Base-by-base conservation (phyloP, 30 jellyfish, hydroid and myxozoan genomes). In the Pseudorhiza aurosa region DNA sequence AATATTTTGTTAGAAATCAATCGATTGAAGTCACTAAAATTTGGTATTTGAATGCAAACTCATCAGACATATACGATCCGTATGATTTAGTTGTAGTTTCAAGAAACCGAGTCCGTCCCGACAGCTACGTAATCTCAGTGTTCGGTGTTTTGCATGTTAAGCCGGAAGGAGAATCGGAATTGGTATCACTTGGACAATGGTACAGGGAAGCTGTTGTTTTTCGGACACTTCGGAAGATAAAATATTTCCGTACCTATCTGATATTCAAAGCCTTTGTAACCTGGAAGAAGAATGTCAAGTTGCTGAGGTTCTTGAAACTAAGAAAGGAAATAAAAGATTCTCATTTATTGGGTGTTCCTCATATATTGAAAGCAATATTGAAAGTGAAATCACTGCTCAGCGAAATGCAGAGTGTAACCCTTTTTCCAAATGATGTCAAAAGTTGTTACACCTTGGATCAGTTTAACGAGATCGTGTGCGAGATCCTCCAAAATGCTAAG, bases 101-200 rank as follows among this genome's bases (percentile, higher is more conserved):
- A 33, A 83, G 81, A 58, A 67, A 68, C 79, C 51, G 72, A 58
- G 75, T 83, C 22, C 25, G 51, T n/a, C 75, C 81, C 4, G 97
- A 90, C 35, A 93, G 83, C 51, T 91, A 53, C 56, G 91, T 90
- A 0, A 90, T 90, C 32, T 90, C 97, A 1, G 83, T 83, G 2
- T 90, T 90, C 68, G 97, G 97, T 4, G 97, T 76, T 27, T 51
- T 90, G 44, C 81, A 82, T 70, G 90, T 90, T 35, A 82, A 70
- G 43, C 80, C 89, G 0, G 79, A n/a, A 27, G 93, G 97, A 6
- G 81, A 90, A 17, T 90, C 97, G 21, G 97, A 90, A 27, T 63
- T 90, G 35, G 53, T 42, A 11, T 39, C 97, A 1, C 75, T 90
- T 11, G 97, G 97, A 14, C 93, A 83, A 35, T 83, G 96, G 97